Percentiles rank a stretch among this genome's conserved stretches.
phyloP scores from a whole-genome alignment of 2,888 invertebrate species.

The Stenchaetothrips biformis region DNA sequence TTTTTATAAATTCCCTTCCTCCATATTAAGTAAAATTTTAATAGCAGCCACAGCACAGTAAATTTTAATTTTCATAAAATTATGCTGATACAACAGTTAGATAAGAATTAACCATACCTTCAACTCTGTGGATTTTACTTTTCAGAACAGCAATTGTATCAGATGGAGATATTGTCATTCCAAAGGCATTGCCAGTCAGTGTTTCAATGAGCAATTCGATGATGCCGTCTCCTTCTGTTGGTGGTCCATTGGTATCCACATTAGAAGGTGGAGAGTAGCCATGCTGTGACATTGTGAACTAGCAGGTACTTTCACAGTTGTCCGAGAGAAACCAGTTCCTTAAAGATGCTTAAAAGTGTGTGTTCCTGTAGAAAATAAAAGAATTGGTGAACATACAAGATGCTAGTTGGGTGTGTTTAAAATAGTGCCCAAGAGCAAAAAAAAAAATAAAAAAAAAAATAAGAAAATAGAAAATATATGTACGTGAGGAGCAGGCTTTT shows the following conservation, averaged over 20 bases:
- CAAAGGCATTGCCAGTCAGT: constrained; percentile 71
- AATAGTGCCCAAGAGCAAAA: neutral
- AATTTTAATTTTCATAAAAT: constrained; percentile 4
- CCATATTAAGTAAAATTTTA: neutral
- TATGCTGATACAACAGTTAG: neutral
- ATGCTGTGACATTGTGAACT: constrained; percentile 54
- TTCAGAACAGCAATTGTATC: constrained; percentile 75
- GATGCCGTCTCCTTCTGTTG: constrained; percentile 52
- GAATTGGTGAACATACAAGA: neutral
- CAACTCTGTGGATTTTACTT: constrained; percentile 72
- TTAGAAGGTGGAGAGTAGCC: constrained; percentile 54
- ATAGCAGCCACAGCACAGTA: neutral
- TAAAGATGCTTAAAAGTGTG: neutral
- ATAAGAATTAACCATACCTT: constrained; percentile 53
- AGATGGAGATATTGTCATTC: constrained; percentile 68
- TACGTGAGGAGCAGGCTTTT: too few species aligned
- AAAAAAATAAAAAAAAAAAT: neutral
- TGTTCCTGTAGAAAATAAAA: neutral
- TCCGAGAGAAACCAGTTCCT: neutral
- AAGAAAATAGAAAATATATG: too few species aligned
- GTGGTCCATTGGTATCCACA: constrained; percentile 49
- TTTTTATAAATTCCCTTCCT: neutral
- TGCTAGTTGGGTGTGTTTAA: neutral
- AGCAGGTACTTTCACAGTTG: neutral
- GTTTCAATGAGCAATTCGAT: constrained; percentile 71